Evolutionary conservation across 2,113 vertebrate species (phyloP).

Genomic region (Tachycineta bicolor): DNA sequence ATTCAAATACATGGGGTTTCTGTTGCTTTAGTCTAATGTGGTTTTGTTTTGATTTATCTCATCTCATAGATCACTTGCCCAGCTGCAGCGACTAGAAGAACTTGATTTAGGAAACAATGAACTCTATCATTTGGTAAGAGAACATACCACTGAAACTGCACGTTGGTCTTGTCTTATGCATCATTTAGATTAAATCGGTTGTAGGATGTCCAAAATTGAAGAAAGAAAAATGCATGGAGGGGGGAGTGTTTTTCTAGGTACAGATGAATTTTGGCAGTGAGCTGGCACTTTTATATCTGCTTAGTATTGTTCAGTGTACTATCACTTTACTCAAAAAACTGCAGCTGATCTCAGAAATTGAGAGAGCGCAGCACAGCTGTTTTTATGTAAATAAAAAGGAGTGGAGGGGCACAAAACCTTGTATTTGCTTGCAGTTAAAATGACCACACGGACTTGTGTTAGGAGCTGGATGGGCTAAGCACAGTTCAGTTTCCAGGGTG

Average conservation of each 20-base stretch:
- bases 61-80: constrained; percentile 86
- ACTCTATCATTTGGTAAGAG: constrained; percentile 91
- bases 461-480: not conserved
- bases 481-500: not conserved
- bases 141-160: not conserved
- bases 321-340: not conserved
- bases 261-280: not conserved
- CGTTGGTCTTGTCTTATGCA: not conserved
- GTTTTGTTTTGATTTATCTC: constrained; percentile 40
- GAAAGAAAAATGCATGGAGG: not conserved
- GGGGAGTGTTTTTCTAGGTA: not conserved
- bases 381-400: not conserved
- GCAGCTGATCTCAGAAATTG: not conserved
- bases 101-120: constrained; percentile 99
- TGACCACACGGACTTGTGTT: not conserved
- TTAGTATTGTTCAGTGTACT: not conserved
- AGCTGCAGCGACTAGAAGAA: constrained; percentile 92
- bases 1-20: constrained; percentile 18
- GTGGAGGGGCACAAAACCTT: not conserved
- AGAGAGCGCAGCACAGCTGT: fast-evolving
- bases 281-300: not conserved
- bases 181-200: not conserved
- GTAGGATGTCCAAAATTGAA: not conserved
- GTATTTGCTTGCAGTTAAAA: not conserved
- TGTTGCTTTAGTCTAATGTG: constrained; percentile 23